phyloP scores from a whole-genome alignment of 2,888 invertebrate genomes.

The Hanleya hanleyi region DNA sequence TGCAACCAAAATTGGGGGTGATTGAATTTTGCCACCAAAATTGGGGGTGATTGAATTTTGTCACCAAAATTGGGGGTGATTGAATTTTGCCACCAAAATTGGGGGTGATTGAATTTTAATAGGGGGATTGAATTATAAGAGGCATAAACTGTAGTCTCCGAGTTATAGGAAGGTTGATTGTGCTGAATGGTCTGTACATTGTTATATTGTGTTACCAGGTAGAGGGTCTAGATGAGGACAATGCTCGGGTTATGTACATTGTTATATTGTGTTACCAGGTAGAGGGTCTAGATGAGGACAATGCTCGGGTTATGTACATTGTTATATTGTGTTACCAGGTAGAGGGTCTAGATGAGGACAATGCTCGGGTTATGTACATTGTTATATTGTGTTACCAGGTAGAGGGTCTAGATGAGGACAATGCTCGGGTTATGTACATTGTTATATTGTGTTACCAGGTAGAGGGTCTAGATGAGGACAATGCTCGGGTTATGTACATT shows the following conservation, averaged over 20 bases:
- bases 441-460: conserved; percentile 41
- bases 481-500: conserved; percentile 63
- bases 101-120: too few relatives aligned
- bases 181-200: too few relatives aligned
- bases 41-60: too few relatives aligned
- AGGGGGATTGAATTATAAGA: too few relatives aligned
- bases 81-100: too few relatives aligned
- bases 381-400: conserved; percentile 41
- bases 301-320: conserved; percentile 63
- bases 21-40: too few relatives aligned
- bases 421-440: conserved; percentile 63
- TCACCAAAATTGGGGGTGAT: too few relatives aligned
- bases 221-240: conserved; percentile 71
- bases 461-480: conserved; percentile 71
- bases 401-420: conserved; percentile 71
- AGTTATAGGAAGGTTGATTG: too few relatives aligned
- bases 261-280: conserved; percentile 41
- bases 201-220: conserved; percentile 41
- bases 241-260: conserved; percentile 63
- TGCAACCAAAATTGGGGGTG: too few relatives aligned
- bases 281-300: conserved; percentile 71
- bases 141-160: too few relatives aligned
- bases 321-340: conserved; percentile 41
- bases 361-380: conserved; percentile 63
- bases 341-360: conserved; percentile 71